Conservation (phyloP, 2,797 vertebrate species). For the Anas flavirostris region DNA sequence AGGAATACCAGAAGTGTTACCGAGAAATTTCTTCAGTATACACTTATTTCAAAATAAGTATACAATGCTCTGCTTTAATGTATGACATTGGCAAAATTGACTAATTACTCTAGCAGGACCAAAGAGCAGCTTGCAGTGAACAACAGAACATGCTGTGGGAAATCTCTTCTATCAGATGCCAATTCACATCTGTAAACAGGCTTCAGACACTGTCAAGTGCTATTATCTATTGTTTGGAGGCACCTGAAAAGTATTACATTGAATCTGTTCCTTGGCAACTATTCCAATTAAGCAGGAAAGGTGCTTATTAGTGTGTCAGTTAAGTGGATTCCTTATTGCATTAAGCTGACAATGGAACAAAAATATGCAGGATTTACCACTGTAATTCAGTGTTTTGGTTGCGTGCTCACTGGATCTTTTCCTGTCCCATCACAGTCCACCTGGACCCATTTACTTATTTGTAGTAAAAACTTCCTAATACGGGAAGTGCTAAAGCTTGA, state of each 20-base stretch:
- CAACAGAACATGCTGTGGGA: background rate
- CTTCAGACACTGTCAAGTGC: constrained; percentile 6
- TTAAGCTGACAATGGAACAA: background rate
- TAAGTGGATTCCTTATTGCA: background rate
- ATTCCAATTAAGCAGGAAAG: constrained; percentile 24
- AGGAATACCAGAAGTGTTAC: background rate
- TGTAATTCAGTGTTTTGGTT: background rate
- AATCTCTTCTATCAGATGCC: background rate
- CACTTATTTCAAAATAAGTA: background rate
- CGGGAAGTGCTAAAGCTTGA: background rate
- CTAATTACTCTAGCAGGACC: background rate
- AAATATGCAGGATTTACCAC: background rate
- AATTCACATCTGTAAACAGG: background rate
- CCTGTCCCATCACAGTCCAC: background rate
- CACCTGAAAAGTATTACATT: background rate
- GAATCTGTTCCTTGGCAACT: constrained; percentile 50
- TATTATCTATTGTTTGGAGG: constrained; percentile 31
- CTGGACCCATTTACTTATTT: background rate
- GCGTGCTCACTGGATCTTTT: background rate
- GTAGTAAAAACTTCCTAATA: background rate
- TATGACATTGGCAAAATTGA: background rate
- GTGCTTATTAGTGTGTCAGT: constrained; percentile 3
- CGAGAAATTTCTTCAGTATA: background rate
- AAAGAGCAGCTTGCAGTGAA: background rate
- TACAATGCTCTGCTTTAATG: background rate